phyloP scores from a whole-genome alignment of 2,797 vertebrate species.

The Hippoglossus hippoglossus region DNA sequence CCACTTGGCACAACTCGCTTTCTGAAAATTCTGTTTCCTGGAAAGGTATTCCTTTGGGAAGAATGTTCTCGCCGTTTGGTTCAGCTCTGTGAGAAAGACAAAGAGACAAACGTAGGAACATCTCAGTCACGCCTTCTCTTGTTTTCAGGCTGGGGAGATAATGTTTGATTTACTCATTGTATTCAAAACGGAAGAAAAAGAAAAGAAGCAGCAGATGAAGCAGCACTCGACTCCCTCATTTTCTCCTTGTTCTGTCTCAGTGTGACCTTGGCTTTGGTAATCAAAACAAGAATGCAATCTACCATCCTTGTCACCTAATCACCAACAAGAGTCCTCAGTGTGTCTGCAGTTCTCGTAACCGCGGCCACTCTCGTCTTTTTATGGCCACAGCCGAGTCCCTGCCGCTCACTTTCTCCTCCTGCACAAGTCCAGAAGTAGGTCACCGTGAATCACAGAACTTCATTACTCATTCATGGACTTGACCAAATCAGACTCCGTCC shows the following conservation, averaged over 20 bases:
- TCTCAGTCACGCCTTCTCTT: constrained; percentile 28
- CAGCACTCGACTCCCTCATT: constrained; percentile 31
- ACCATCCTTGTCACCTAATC: constrained; percentile 65
- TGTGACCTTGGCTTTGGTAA: constrained; percentile 71
- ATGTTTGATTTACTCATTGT: constrained; percentile 44
- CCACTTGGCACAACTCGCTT: constrained; percentile 84
- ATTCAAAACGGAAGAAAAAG: constrained; percentile 14
- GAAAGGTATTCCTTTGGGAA: constrained; percentile 85
- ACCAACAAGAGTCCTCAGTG: constrained; percentile 66
- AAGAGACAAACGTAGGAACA: constrained; percentile 22
- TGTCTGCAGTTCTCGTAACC: constrained; percentile 53
- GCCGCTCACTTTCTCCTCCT: constrained; percentile 33
- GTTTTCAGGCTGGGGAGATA: constrained; percentile 29
- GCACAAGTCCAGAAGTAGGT: constrained; percentile 59
- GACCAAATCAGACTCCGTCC: constrained; percentile 46
- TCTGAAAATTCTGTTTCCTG: constrained; percentile 85
- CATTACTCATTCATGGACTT: constrained; percentile 73
- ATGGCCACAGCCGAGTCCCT: constrained; percentile 31
- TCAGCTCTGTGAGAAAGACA: constrained; percentile 76
- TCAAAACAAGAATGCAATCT: constrained; percentile 72
- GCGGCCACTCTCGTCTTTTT: constrained; percentile 46
- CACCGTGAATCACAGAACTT: constrained; percentile 55
- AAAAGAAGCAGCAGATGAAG: constrained; percentile 19
- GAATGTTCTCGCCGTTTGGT: constrained; percentile 78
- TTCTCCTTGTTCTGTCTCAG: constrained; percentile 38